Percentiles rank a stretch among this genome's conserved stretches.
phyloP scores from a whole-genome alignment of 2,888 invertebrate species.

The Agapostemon virescens region DNA sequence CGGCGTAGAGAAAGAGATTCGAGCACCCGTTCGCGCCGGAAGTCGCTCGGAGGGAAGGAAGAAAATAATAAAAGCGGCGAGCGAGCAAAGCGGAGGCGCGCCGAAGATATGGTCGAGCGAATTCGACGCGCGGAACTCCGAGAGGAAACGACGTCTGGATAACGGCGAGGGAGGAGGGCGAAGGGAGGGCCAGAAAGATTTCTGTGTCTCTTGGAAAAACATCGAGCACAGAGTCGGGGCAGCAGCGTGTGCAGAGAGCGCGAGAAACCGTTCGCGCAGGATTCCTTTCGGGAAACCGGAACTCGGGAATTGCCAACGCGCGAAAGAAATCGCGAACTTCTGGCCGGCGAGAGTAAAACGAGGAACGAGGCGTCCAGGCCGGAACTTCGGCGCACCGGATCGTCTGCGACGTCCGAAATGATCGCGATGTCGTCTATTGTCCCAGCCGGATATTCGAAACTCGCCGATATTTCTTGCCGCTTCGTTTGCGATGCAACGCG shows the following conservation, averaged over 20 bases:
- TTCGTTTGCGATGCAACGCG: background rate
- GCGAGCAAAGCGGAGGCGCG: conserved; percentile 36
- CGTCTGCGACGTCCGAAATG: conserved; percentile 42
- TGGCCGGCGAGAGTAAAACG: conserved; percentile 30
- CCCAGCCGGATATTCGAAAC: conserved; percentile 32
- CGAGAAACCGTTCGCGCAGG: conserved; percentile 57
- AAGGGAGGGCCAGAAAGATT: background rate
- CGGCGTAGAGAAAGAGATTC: conserved; percentile 32
- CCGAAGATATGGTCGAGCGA: conserved; percentile 59
- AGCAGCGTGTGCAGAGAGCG: conserved; percentile 8
- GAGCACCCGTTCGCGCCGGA: conserved; percentile 43
- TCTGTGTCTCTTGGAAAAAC: conserved; percentile 53
- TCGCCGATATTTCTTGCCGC: background rate
- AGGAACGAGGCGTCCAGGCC: conserved; percentile 41
- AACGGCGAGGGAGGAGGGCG: conserved; percentile 19
- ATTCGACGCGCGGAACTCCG: conserved; percentile 50
- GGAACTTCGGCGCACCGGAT: conserved; percentile 39
- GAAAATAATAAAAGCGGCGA: conserved; percentile 56
- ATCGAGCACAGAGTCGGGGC: conserved; percentile 47
- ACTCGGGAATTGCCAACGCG: conserved; percentile 59
- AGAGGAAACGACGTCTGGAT: conserved; percentile 33
- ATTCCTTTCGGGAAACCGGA: conserved; percentile 57
- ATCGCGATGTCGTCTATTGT: conserved; percentile 50
- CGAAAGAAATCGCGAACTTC: conserved; percentile 62
- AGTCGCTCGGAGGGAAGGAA: conserved; percentile 52